A percentile compares a stretch with the other conserved stretches of the same genome.
phyloP scores from a whole-genome alignment of 2,797 vertebrate genomes.

The Premnoplex brunnescens region DNA sequence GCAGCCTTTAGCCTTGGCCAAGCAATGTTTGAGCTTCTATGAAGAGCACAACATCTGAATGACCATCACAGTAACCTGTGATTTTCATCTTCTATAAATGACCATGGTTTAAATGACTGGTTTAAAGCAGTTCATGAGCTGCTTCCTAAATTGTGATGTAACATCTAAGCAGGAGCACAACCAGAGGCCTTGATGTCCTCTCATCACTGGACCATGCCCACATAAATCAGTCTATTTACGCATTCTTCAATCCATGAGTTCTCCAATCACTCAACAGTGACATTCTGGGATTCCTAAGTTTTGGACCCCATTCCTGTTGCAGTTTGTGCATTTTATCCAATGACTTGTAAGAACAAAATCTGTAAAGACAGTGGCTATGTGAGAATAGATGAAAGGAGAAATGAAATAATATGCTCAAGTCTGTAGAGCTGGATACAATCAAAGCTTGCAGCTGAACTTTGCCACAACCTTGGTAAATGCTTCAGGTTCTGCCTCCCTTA shows the following conservation, averaged over 20 bases:
- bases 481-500: neutral
- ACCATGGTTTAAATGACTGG: neutral
- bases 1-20: neutral
- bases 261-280: neutral
- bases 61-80: neutral
- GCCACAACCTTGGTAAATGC: neutral
- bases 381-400: neutral
- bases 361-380: neutral
- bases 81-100: neutral
- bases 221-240: neutral
- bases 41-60: neutral
- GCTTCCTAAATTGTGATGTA: neutral
- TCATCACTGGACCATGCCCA: neutral
- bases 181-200: neutral
- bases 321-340: neutral
- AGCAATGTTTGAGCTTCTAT: neutral
- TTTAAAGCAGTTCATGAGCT: neutral
- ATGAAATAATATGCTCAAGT: neutral
- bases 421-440: neutral
- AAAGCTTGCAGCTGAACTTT: neutral
- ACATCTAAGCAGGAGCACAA: neutral
- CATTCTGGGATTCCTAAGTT: neutral
- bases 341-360: neutral
- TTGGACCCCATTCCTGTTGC: neutral
- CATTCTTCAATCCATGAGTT: neutral